phyloP scores from a whole-genome alignment of 37 sponge, comb jelly and placozoan species.

The Eunapius fragilis region DNA sequence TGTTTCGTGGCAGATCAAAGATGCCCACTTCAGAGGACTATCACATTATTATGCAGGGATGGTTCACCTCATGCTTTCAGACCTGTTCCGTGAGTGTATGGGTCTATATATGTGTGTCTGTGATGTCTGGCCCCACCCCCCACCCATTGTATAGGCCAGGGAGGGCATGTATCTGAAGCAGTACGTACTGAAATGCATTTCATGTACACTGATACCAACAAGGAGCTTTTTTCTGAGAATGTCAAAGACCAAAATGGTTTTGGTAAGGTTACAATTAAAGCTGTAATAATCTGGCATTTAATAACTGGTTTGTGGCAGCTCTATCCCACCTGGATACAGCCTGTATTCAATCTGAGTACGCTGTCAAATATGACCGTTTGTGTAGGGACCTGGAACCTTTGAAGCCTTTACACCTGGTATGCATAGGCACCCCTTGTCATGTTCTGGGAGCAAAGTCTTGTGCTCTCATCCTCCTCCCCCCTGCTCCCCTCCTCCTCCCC shows the following conservation, averaged over 20 bases:
- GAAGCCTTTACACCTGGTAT: constrained; percentile 30
- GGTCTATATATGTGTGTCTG: background rate
- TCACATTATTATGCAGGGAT: constrained; percentile 71
- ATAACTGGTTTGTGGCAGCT: constrained; percentile 16
- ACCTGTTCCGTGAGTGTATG: constrained; percentile 17
- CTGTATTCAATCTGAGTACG: constrained; percentile 35
- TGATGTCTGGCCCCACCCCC: background rate
- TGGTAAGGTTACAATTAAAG: constrained; percentile 20
- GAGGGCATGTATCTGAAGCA: constrained; percentile 18
- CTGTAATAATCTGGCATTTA: background rate
- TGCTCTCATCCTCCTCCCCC: background rate
- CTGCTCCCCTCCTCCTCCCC: too few species aligned
- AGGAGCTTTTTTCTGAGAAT: constrained; percentile 30
- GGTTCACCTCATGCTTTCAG: constrained; percentile 32
- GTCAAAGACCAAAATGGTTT: constrained; percentile 49
- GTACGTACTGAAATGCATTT: constrained; percentile 54
- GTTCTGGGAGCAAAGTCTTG: too few species aligned
- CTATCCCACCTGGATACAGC: constrained; percentile 26
- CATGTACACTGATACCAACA: constrained; percentile 38
- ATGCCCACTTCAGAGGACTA: constrained; percentile 63
- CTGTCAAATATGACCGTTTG: constrained; percentile 39
- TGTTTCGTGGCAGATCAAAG: constrained; percentile 36
- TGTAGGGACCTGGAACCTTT: constrained; percentile 54
- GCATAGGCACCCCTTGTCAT: background rate
- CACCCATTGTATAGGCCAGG: constrained; percentile 2